Evolutionary conservation across 2,797 vertebrate genomes (phyloP).

Genomic region (Anabas testudineus): DNA sequence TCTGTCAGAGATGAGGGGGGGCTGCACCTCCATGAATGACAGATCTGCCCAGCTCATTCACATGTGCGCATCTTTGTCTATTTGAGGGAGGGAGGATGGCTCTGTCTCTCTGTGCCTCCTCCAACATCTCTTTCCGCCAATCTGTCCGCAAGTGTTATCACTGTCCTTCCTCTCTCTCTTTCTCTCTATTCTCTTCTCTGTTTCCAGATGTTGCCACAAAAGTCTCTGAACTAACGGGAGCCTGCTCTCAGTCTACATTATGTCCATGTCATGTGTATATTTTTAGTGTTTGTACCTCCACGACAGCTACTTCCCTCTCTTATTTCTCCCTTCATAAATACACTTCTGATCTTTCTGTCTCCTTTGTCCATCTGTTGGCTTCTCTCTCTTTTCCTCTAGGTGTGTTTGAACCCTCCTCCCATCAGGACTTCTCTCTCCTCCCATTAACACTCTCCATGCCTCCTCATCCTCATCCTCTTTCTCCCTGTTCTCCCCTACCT

Average conservation of each 20-base stretch:
- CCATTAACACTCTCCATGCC: constrained; percentile 53
- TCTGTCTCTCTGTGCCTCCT: constrained; percentile 52
- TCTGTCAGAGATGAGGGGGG: constrained; percentile 77
- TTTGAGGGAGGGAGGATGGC: constrained; percentile 41
- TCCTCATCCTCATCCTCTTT: constrained; percentile 34
- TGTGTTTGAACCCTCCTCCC: constrained; percentile 74
- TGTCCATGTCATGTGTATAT: constrained; percentile 43
- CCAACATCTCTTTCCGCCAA: constrained; percentile 66
- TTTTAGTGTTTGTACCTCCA: constrained; percentile 41
- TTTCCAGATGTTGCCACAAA: constrained; percentile 68
- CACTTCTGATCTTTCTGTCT: constrained; percentile 11
- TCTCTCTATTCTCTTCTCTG: constrained; percentile 45
- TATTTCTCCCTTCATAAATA: constrained; percentile 41
- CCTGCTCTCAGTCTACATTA: constrained; percentile 42
- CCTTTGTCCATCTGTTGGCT: constrained; percentile 37
- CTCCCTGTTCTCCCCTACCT: constrained; percentile 74
- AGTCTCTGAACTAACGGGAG: constrained; percentile 31
- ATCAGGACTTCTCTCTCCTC: constrained; percentile 68
- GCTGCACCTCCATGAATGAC: constrained; percentile 74
- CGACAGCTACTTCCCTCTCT: constrained; percentile 4
- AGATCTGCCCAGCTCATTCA: constrained; percentile 74
- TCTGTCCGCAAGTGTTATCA: constrained; percentile 69
- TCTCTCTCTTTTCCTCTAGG: constrained; percentile 42
- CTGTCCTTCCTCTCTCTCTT: constrained; percentile 48
- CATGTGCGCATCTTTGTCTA: constrained; percentile 49